Conservation (phyloP, 92 coral and sea anemone species). For the Parazoanthus darwini region DNA sequence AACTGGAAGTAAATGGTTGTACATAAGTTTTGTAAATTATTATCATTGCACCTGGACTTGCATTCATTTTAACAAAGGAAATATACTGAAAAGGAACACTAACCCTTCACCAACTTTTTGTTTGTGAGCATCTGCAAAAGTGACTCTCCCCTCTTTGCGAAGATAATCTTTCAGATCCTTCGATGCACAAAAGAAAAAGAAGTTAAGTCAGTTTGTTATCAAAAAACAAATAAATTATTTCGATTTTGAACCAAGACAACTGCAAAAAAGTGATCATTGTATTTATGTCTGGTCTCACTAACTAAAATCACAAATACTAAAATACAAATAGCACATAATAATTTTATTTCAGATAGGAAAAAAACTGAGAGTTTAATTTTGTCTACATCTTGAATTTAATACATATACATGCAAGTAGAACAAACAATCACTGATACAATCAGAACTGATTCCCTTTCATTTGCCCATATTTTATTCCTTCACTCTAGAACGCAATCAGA, state of each 20-base stretch:
- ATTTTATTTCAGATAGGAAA: too few species aligned
- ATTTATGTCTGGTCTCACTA: background rate
- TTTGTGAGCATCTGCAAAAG: conserved; percentile 91
- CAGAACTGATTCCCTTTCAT: background rate
- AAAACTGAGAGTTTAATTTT: too few species aligned
- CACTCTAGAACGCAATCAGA: background rate
- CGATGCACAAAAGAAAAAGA: background rate
- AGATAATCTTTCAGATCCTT: conserved; percentile 89
- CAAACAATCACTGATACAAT: background rate
- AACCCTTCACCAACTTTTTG: conserved; percentile 91
- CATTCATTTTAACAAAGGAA: too few species aligned
- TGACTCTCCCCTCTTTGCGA: conserved; percentile 70
- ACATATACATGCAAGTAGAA: background rate
- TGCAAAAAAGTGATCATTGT: background rate
- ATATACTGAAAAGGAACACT: background rate
- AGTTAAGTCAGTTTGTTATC: background rate
- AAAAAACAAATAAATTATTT: too few species aligned
- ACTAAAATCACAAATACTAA: background rate
- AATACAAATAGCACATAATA: background rate
- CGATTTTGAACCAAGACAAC: background rate
- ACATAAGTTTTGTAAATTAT: too few species aligned
- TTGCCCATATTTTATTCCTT: background rate
- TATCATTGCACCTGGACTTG: too few species aligned
- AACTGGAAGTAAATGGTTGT: too few species aligned
- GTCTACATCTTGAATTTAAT: background rate